A percentile compares a stretch with the other conserved stretches of the same genome.
phyloP scores from a whole-genome alignment of 2,888 invertebrate genomes.

The Pherbina coryleti region DNA sequence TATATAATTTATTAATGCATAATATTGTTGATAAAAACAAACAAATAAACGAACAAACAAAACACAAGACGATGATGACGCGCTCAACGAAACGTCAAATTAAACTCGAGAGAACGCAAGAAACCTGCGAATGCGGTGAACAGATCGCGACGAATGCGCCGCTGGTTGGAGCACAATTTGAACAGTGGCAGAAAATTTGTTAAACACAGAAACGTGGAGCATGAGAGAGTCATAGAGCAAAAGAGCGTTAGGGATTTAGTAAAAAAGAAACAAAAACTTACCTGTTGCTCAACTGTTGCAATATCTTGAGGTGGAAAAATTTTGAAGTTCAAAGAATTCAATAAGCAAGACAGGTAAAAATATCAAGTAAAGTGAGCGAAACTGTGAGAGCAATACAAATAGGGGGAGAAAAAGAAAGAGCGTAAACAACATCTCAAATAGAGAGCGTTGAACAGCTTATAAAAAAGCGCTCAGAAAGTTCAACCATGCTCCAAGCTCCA shows the following conservation, averaged over 20 bases:
- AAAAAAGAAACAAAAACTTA: not conserved
- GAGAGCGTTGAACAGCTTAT: too few species aligned
- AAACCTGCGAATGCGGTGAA: constrained; percentile 28
- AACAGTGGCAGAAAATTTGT: not conserved
- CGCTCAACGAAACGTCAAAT: not conserved
- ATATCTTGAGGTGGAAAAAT: too few species aligned
- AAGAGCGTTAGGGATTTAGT: not conserved
- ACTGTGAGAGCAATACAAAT: not conserved
- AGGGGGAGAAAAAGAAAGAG: not conserved
- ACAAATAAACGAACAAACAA: constrained; percentile 26
- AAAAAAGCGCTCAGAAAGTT: too few species aligned
- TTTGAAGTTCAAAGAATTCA: too few species aligned
- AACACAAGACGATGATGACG: not conserved
- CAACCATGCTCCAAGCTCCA: too few species aligned
- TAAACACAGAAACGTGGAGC: not conserved
- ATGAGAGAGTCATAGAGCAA: not conserved
- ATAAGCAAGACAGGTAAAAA: not conserved
- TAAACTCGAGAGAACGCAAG: not conserved
- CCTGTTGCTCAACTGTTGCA: not conserved
- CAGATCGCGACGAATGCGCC: constrained; percentile 35
- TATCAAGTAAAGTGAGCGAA: not conserved
- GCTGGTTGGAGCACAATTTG: not conserved
- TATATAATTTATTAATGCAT: not conserved
- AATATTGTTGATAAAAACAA: constrained; percentile 20
- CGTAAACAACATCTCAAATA: too few species aligned